Evolutionary conservation across 2,113 vertebrate species (phyloP), one percentile per base, ranked within the genome.

Genomic region (Aythya baeri): DNA sequence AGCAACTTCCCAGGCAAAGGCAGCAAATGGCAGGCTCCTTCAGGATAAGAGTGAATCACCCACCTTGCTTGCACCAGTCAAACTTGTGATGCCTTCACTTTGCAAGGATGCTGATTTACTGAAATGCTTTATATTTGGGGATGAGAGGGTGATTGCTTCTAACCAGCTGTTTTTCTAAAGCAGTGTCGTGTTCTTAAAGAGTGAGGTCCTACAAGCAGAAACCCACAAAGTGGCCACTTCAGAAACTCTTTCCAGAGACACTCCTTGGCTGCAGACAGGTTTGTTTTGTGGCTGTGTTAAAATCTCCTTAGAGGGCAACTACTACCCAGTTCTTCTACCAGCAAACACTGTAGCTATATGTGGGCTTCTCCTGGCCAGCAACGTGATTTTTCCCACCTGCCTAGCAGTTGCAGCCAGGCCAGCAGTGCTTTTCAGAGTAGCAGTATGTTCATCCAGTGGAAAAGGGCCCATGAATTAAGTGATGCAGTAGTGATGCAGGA

Each of bases 331-430:
- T 75, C 62, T 18, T 78, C 36, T 49, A 6, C n/a, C 71, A 85
- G 52, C 17, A 87, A 16, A 58, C 1, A 0, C 7, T 43, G 31
- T 8, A 78, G 61, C 7, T 0, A 0, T 8, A 5, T 0, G 1
- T 17, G 34, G 49, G 17, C 11, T 83, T 85, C 61, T 88, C 9
- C 75, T 86, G 62, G 13, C 36, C 52, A n/a, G 55, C 23, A 68
- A 59, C 7, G 27, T 41, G 78, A 27, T 8, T 17, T n/a, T 46
- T 49, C 31, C 32, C 29, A n/a, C 31, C 18, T 18, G 16, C 29
- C 38, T 25, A 36, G 14, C 41, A 9, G n/a, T 4, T 14, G 32
- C 7, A 49, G 58, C 20, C 18, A 17, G 1, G 3, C 38, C 31
- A 73, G 46, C 3, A 2, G 25, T 9, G 54, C 32, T 77, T 13